These are phyloP conservation scores for Brachylomia viminalis DNA, from an alignment of 2,888 invertebrate species.

Conservation along the genomic window DNA sequence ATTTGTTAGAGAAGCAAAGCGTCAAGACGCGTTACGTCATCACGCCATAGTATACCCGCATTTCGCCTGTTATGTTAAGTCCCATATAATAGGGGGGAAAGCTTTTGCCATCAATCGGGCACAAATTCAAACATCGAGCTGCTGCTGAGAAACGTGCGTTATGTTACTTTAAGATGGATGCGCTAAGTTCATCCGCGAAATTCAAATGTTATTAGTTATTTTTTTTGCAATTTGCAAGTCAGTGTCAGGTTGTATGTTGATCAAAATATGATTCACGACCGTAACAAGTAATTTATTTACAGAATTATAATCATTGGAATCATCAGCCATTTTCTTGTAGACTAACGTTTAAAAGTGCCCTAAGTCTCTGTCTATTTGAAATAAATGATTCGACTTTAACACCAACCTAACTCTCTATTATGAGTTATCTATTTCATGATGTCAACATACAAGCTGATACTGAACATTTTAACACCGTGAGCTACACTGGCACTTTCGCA, in stretches of 20 bases:
- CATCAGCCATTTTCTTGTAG: neutral
- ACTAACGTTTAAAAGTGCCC: too few relatives aligned
- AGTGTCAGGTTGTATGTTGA: neutral
- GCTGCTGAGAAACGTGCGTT: neutral
- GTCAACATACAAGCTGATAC: neutral
- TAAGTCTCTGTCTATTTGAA: too few relatives aligned
- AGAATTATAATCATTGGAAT: neutral
- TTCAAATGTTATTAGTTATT: neutral
- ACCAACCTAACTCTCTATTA: neutral
- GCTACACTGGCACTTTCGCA: neutral
- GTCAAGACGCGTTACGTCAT: slow-evolving; percentile 39
- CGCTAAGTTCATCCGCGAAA: neutral
- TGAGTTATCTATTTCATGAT: neutral
- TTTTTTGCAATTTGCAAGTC: neutral
- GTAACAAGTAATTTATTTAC: neutral
- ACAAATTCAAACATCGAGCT: too few relatives aligned
- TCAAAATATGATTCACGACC: neutral
- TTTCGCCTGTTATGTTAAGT: neutral
- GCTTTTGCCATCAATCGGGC: too few relatives aligned
- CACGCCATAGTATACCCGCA: too few relatives aligned
- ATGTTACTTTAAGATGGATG: too few relatives aligned
- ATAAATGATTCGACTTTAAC: too few relatives aligned
- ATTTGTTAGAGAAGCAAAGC: slow-evolving; percentile 61
- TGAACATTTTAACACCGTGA: fast-evolving
- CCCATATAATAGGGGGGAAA: neutral